Evolutionary conservation across 2,113 vertebrate species (phyloP).

Genomic region (Carassius carassius): DNA sequence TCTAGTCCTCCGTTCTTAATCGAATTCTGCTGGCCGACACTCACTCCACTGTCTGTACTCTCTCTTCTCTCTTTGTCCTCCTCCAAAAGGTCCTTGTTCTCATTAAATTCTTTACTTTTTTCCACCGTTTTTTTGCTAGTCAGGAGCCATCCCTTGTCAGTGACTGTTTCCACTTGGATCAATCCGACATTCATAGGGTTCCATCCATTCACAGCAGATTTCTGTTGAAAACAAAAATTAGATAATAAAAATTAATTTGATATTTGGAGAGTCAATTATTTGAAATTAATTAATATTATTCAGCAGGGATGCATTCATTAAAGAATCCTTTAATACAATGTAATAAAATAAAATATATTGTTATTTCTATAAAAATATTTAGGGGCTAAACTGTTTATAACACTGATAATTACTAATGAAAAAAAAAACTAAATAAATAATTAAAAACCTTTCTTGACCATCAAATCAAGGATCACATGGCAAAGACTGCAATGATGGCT

Average conservation of each 20-base stretch:
- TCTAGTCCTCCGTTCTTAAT: background rate
- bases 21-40: slow-evolving; percentile 55
- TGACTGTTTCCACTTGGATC: slow-evolving; percentile 68
- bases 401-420: background rate
- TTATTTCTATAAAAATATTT: too few relatives aligned
- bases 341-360: too few relatives aligned
- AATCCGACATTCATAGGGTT: slow-evolving; percentile 64
- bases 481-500: background rate
- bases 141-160: slow-evolving; percentile 74
- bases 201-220: slow-evolving; percentile 66
- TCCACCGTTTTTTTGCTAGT: slow-evolving; percentile 23
- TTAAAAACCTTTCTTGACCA: too few relatives aligned
- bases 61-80: slow-evolving; percentile 61
- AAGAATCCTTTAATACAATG: too few relatives aligned
- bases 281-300: background rate
- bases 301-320: background rate
- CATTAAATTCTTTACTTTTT: slow-evolving; percentile 24
- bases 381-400: background rate
- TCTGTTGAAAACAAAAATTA: slow-evolving; percentile 58
- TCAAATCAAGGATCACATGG: background rate
- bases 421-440: too few relatives aligned
- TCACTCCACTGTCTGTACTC: slow-evolving; percentile 72
- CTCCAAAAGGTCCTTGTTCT: background rate
- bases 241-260: background rate
- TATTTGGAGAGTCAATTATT: background rate